Conservation (phyloP, 2,113 vertebrate genomes). For the Ahaetulla prasina region DNA sequence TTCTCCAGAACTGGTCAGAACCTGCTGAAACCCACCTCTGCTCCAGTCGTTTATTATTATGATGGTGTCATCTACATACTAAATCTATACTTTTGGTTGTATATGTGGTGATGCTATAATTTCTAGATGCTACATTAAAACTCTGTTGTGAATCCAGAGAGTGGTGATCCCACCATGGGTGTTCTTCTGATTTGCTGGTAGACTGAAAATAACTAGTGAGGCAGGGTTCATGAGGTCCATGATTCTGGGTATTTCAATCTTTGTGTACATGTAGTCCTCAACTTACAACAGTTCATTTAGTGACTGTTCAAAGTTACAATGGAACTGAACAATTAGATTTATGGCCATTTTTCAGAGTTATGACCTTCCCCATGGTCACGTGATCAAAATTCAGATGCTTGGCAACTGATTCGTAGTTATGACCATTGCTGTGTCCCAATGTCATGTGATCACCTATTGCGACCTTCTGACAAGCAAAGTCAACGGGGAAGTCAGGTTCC, state of each 20-base stretch:
- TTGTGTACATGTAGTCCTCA: not conserved
- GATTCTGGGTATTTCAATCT: not conserved
- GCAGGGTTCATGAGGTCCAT: not conserved
- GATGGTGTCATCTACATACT: not conserved
- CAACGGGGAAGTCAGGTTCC: not conserved
- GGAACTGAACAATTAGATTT: not conserved
- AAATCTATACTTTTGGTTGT: not conserved
- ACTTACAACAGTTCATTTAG: not conserved
- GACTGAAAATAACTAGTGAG: not conserved
- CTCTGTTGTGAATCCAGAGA: not conserved
- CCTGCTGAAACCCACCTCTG: too few species aligned
- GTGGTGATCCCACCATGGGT: not conserved
- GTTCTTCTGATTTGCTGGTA: not conserved
- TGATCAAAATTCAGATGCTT: not conserved
- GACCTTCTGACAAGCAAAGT: not conserved
- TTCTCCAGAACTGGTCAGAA: too few species aligned
- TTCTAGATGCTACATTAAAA: not conserved
- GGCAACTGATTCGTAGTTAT: not conserved
- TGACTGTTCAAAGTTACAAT: not conserved
- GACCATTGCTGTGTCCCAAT: too few species aligned
- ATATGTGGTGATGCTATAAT: not conserved
- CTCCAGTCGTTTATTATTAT: not conserved
- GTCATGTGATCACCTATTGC: not conserved
- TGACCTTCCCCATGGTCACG: not conserved
- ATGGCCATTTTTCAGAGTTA: not conserved